Evolutionary conservation across 1,140 invertebrate species (phyloP).

Genomic region (Ganaspis sp.): DNA sequence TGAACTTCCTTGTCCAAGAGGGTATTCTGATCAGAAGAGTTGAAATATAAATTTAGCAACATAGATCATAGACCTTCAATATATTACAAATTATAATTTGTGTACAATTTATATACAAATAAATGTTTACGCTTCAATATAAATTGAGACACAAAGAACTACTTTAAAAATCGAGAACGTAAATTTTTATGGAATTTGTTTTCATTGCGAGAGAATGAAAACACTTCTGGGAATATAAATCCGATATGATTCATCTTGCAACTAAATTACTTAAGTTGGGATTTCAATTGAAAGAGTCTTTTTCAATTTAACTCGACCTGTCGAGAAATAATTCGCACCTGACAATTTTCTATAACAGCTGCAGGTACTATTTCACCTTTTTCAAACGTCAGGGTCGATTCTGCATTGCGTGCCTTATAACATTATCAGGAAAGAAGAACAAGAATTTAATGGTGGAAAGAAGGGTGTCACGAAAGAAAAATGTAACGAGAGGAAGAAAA

Average conservation of each 20-base stretch:
- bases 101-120: too few relatives aligned
- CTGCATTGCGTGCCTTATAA: constrained; percentile 18
- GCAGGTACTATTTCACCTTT: not conserved
- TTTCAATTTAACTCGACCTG: not conserved
- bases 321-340: constrained; percentile 17
- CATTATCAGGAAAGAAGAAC: constrained; percentile 2
- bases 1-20: too few relatives aligned
- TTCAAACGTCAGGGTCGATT: constrained; percentile 17
- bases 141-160: too few relatives aligned
- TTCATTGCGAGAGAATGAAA: too few relatives aligned
- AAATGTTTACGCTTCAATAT: too few relatives aligned
- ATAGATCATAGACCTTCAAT: too few relatives aligned
- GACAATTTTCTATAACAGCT: not conserved
- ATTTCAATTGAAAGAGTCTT: not conserved
- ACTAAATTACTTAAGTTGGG: not conserved
- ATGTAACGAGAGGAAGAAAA: constrained; percentile 5
- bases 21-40: too few relatives aligned
- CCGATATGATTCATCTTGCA: not conserved
- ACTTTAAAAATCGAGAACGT: too few relatives aligned
- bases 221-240: not conserved
- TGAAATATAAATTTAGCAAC: too few relatives aligned
- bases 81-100: too few relatives aligned
- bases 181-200: too few relatives aligned
- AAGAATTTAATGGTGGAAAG: not conserved
- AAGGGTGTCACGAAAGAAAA: constrained; percentile 25